Evolutionary conservation across 2,797 vertebrate species (phyloP).

Genomic region (Vespertilio murinus): DNA sequence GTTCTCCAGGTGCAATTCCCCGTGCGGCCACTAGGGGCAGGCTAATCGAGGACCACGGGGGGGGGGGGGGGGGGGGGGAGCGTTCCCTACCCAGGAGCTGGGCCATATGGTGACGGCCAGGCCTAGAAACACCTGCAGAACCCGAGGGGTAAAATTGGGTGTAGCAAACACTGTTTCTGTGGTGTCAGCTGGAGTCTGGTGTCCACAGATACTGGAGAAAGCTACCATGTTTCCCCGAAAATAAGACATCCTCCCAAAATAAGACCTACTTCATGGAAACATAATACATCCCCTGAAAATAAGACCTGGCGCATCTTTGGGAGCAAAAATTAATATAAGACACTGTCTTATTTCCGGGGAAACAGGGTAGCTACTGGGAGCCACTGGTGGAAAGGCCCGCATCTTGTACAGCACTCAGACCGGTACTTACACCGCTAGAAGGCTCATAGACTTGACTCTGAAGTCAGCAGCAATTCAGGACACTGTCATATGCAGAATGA

Average conservation of each 20-base stretch:
- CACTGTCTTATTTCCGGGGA: too few relatives aligned
- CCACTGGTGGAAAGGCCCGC: background rate
- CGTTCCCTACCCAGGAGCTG: background rate
- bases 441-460: conserved; percentile 89
- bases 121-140: background rate
- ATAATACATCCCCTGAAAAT: too few relatives aligned
- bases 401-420: background rate
- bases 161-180: background rate
- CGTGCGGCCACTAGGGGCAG: background rate
- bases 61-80: background rate
- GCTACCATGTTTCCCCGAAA: too few relatives aligned
- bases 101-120: background rate
- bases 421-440: background rate
- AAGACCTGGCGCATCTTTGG: too few relatives aligned
- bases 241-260: too few relatives aligned
- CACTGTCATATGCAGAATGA: conserved; percentile 95
- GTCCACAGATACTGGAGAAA: background rate
- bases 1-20: background rate
- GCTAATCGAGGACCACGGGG: background rate
- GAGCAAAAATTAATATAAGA: too few relatives aligned
- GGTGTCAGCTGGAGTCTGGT: background rate
- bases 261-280: too few relatives aligned
- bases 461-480: conserved; percentile 94
- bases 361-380: background rate
- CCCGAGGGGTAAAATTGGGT: background rate